These are phyloP conservation scores for Melanotaenia duboulayi DNA, from an alignment of 2,113 vertebrate genomes.

Conservation along the genomic window DNA sequence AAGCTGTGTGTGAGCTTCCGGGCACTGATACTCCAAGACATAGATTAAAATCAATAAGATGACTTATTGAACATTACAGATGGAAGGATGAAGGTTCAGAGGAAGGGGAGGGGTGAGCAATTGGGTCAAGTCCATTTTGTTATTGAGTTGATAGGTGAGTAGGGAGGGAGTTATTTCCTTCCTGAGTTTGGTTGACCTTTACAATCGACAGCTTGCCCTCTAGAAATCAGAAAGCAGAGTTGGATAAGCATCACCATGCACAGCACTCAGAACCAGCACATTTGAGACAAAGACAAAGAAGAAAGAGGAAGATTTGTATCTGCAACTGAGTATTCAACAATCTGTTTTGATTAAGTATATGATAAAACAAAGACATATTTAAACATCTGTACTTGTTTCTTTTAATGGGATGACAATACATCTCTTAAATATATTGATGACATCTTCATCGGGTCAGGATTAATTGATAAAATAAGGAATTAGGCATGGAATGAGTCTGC, in stretches of 20 bases:
- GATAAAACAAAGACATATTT: background rate
- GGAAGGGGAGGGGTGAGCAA: background rate
- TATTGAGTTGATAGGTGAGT: conserved; percentile 60
- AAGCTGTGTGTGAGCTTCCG: background rate
- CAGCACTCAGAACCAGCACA: conserved; percentile 13
- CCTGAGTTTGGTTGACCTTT: conserved; percentile 71
- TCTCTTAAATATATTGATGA: too few species aligned
- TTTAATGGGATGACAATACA: background rate
- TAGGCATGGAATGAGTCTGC: too few species aligned
- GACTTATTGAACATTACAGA: conserved; percentile 43
- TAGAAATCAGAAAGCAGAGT: conserved; percentile 46
- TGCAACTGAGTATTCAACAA: too few species aligned
- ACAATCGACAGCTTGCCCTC: conserved; percentile 57
- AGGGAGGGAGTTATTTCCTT: conserved; percentile 71
- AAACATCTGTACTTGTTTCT: background rate
- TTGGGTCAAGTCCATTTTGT: conserved; percentile 59
- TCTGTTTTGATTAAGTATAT: too few species aligned
- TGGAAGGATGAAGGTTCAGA: conserved; percentile 28
- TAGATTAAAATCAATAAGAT: conserved; percentile 39
- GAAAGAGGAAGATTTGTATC: background rate
- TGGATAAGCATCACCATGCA: conserved; percentile 53
- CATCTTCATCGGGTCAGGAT: too few species aligned
- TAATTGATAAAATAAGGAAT: too few species aligned
- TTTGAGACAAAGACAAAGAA: conserved; percentile 14
- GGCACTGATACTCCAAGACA: background rate